Conservation (phyloP, 2,888 invertebrate genomes). For the Drepana falcataria region DNA sequence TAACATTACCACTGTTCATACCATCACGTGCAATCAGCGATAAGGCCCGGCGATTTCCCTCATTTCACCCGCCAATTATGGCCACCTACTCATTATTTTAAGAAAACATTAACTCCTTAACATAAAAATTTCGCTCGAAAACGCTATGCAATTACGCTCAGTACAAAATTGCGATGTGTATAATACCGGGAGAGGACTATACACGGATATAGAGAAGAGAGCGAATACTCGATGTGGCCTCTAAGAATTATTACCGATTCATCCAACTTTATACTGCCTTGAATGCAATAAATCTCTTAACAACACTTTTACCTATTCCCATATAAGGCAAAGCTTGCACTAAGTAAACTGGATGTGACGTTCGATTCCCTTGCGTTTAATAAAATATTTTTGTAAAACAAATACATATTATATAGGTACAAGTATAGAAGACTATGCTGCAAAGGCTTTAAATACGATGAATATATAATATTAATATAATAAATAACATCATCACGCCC, state of each 20-base stretch:
- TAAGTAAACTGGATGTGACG: too few relatives aligned
- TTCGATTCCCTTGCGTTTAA: too few relatives aligned
- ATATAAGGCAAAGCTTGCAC: too few relatives aligned
- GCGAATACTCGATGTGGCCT: conserved; percentile 21
- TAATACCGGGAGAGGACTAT: conserved; percentile 28
- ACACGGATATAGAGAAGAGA: conserved; percentile 7
- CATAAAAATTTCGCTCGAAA: conserved; percentile 57
- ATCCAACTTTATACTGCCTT: neutral
- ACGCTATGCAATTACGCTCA: conserved; percentile 57
- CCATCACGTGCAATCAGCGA: conserved; percentile 24
- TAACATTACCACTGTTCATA: conserved; percentile 11
- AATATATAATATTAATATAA: too few relatives aligned
- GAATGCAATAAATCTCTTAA: too few relatives aligned
- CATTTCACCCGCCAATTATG: conserved; percentile 39
- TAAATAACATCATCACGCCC: too few relatives aligned
- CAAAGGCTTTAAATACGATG: too few relatives aligned
- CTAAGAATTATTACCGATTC: conserved; percentile 8
- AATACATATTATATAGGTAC: too few relatives aligned
- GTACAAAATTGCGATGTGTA: conserved; percentile 57
- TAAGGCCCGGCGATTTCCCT: conserved; percentile 36
- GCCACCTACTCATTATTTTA: conserved; percentile 59
- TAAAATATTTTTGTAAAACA: too few relatives aligned
- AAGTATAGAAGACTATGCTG: too few relatives aligned
- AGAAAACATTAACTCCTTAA: conserved; percentile 58
- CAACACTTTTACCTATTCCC: too few relatives aligned